Evolutionary conservation across 1,140 invertebrate species (phyloP).

Genomic region (Drosophila watanabei): DNA sequence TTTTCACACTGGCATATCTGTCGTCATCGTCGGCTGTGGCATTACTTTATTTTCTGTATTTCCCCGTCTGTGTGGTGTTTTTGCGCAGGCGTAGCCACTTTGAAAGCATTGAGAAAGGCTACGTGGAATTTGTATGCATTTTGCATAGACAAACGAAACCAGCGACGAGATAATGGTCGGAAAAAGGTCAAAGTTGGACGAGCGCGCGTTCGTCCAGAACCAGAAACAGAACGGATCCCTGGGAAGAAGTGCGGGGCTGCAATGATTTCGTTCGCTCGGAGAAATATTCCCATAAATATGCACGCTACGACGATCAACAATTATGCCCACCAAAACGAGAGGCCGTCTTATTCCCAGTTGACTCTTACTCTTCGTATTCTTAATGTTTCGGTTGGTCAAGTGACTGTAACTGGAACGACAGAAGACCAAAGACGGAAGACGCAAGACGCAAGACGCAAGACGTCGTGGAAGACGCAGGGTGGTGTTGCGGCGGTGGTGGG

Average conservation of each 20-base stretch:
- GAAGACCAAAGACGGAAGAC: slow-evolving; percentile 34
- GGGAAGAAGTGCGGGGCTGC: slow-evolving; percentile 34
- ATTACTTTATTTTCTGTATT: slow-evolving; percentile 23
- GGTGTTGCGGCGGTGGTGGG: slow-evolving; percentile 37
- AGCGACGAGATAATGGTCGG: slow-evolving; percentile 26
- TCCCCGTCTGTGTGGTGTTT: slow-evolving; percentile 20
- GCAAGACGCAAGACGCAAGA: slow-evolving; percentile 24
- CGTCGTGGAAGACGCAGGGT: slow-evolving; percentile 46
- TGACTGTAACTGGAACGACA: slow-evolving; percentile 84
- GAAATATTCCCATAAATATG: slow-evolving; percentile 83
- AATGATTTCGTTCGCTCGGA: slow-evolving; percentile 63
- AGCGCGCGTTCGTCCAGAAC: slow-evolving; percentile 81
- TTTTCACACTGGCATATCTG: slow-evolving; percentile 30
- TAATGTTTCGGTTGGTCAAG: slow-evolving; percentile 85
- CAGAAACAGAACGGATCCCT: slow-evolving; percentile 31
- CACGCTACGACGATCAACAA: slow-evolving; percentile 81
- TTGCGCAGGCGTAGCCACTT: slow-evolving; percentile 72
- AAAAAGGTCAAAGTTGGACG: slow-evolving; percentile 81
- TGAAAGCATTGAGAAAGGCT: slow-evolving; percentile 72
- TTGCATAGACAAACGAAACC: slow-evolving; percentile 61
- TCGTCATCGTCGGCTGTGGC: slow-evolving; percentile 50
- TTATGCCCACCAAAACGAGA: slow-evolving; percentile 74
- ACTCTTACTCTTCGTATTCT: slow-evolving; percentile 61
- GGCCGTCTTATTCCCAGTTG: slow-evolving; percentile 35
- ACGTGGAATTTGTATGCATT: slow-evolving; percentile 75